phyloP scores from a whole-genome alignment of 2,113 vertebrate genomes.

The Misgurnus anguillicaudatus region DNA sequence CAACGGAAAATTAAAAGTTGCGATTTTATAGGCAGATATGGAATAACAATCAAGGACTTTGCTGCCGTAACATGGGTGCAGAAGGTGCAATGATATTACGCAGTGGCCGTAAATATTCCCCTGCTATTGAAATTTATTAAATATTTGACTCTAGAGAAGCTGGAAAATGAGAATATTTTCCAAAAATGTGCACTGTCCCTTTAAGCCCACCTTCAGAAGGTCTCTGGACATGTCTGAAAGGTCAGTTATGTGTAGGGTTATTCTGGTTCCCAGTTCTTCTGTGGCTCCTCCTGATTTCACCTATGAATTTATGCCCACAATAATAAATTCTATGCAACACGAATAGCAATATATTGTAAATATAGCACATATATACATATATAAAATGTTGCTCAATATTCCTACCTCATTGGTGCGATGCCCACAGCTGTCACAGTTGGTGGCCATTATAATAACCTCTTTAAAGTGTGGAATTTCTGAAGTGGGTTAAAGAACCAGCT shows the following conservation, averaged over 20 bases:
- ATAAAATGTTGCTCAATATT: background rate
- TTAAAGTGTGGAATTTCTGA: constrained; percentile 96
- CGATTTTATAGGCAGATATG: no score
- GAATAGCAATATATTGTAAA: background rate
- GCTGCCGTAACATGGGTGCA: no score
- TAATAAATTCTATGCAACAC: background rate
- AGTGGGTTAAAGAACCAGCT: constrained; percentile 62
- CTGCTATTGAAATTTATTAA: no score
- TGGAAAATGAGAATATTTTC: no score
- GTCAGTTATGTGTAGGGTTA: constrained; percentile 84
- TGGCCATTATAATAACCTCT: constrained; percentile 97
- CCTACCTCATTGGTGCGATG: constrained; percentile 91
- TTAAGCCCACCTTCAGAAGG: constrained; percentile 82
- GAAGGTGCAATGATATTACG: no score
- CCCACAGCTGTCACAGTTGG: constrained; percentile 89
- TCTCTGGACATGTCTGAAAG: constrained; percentile 88
- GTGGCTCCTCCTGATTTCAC: constrained; percentile 92
- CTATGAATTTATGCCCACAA: constrained; percentile 26
- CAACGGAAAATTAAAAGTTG: no score
- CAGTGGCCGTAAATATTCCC: no score
- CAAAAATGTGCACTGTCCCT: no score
- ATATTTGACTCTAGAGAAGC: no score
- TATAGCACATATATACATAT: background rate
- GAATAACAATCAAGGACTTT: no score
- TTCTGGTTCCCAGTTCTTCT: constrained; percentile 83